phyloP scores from a whole-genome alignment of 1,140 invertebrate genomes.

The Ostrea edulis region DNA sequence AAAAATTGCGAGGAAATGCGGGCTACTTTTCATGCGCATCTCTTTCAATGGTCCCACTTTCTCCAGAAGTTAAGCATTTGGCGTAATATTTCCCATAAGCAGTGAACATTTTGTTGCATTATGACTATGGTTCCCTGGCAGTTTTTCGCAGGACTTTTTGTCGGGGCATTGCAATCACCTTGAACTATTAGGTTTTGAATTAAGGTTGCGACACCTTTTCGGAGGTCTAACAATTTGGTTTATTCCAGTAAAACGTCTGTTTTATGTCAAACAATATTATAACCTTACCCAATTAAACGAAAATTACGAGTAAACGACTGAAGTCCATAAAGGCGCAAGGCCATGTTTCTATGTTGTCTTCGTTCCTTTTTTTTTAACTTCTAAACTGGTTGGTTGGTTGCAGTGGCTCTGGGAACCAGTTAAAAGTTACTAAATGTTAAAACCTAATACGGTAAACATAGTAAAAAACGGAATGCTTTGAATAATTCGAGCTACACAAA shows the following conservation, averaged over 20 bases:
- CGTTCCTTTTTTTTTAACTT: not conserved
- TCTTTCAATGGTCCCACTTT: too few relatives aligned
- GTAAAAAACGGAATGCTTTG: too few relatives aligned
- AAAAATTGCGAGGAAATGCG: not conserved
- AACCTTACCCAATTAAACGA: conserved; percentile 20
- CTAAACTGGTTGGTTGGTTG: conserved; percentile 1
- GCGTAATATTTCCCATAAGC: too few relatives aligned
- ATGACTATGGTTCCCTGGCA: too few relatives aligned
- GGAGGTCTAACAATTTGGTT: too few relatives aligned
- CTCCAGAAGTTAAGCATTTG: too few relatives aligned
- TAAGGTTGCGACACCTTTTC: not conserved
- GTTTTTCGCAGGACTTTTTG: too few relatives aligned
- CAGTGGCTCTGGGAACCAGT: not conserved
- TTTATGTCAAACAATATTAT: not conserved
- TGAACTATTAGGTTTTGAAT: not conserved
- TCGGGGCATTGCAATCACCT: not conserved
- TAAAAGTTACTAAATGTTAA: not conserved
- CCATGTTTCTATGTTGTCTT: not conserved
- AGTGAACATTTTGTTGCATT: too few relatives aligned
- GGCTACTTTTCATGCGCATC: not conserved
- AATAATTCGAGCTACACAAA: too few relatives aligned
- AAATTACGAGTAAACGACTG: not conserved
- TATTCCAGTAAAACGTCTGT: not conserved
- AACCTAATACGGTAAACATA: too few relatives aligned
- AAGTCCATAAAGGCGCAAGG: not conserved